Percentiles rank a stretch among this genome's conserved stretches.
phyloP scores from a whole-genome alignment of 2,888 invertebrate species.

The Parnassius apollo region DNA sequence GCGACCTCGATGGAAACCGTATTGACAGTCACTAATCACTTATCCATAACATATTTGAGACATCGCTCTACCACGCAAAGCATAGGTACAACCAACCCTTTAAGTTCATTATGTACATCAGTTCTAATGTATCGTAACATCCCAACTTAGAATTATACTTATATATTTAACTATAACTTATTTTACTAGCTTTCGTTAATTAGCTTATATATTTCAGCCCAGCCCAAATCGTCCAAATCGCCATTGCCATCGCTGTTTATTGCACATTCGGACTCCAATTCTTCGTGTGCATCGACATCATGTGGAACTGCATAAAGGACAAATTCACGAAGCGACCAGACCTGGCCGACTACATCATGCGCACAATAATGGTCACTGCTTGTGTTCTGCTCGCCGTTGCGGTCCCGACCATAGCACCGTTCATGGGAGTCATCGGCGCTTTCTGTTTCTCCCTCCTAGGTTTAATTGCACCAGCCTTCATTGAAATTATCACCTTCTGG shows the following conservation, averaged over 20 bases:
- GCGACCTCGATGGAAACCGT: no score
- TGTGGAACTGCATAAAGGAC: conserved; percentile 91
- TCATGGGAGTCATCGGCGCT: conserved; percentile 95
- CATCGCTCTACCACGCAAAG: no score
- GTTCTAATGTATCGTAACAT: no score
- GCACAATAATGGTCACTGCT: conserved; percentile 84
- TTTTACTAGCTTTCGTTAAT: neutral
- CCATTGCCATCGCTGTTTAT: conserved; percentile 94
- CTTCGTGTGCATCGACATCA: conserved; percentile 96
- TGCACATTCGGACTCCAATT: conserved; percentile 98
- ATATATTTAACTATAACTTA: no score
- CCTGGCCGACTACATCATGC: conserved; percentile 88
- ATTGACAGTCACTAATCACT: no score
- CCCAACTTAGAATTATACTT: no score
- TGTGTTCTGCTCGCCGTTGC: conserved; percentile 90
- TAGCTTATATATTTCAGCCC: conserved; percentile 79
- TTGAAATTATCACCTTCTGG: conserved; percentile 94
- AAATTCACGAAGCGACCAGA: conserved; percentile 84
- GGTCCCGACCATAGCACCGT: conserved; percentile 93
- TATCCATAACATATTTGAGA: no score
- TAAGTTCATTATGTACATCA: no score
- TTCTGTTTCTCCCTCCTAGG: conserved; percentile 96
- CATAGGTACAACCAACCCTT: no score
- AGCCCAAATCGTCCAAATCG: conserved; percentile 91
- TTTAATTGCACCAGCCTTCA: conserved; percentile 90